Evolutionary conservation across 1,140 invertebrate species (phyloP).

Genomic region (Globodera rostochiensis): DNA sequence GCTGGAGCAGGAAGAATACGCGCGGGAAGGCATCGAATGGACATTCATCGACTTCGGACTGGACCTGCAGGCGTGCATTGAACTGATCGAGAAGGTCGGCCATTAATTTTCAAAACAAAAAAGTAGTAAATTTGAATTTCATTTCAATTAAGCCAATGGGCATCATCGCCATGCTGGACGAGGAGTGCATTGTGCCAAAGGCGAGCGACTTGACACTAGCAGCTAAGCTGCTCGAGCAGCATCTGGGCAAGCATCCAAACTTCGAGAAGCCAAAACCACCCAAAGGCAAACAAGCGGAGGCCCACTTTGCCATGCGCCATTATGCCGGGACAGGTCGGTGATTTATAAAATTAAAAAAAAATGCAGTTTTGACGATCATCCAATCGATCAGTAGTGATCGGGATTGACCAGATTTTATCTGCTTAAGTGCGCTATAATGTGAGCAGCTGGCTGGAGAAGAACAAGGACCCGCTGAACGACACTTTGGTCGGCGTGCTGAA

Average conservation of each 20-base stretch:
- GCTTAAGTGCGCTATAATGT: constrained; percentile 86
- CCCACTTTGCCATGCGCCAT: constrained; percentile 96
- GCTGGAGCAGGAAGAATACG: constrained; percentile 98
- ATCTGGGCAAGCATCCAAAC: constrained; percentile 96
- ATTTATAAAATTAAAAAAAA: no score
- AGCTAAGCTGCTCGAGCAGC: constrained; percentile 96
- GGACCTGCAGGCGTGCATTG: constrained; percentile 96
- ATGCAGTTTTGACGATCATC: no score
- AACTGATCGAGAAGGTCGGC: constrained; percentile 94
- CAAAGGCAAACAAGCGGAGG: constrained; percentile 88
- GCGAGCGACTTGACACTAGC: constrained; percentile 95
- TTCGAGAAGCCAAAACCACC: constrained; percentile 91
- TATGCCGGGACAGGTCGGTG: constrained; percentile 81
- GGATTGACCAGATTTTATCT: background rate
- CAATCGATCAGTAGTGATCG: background rate
- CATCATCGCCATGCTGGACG: constrained; percentile 99
- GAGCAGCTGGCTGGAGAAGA: constrained; percentile 97
- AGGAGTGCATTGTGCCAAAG: constrained; percentile 99
- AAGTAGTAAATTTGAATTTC: background rate
- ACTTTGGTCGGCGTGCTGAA: constrained; percentile 79
- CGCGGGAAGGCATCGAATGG: constrained; percentile 96
- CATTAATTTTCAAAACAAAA: constrained; percentile 2
- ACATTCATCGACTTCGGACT: constrained; percentile 99
- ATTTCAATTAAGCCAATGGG: constrained; percentile 84
- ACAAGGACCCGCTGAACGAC: constrained; percentile 99